Evolutionary conservation across 37 sponge, comb jelly and placozoan species (phyloP).

Genomic region (Lycopodina hypogea): DNA sequence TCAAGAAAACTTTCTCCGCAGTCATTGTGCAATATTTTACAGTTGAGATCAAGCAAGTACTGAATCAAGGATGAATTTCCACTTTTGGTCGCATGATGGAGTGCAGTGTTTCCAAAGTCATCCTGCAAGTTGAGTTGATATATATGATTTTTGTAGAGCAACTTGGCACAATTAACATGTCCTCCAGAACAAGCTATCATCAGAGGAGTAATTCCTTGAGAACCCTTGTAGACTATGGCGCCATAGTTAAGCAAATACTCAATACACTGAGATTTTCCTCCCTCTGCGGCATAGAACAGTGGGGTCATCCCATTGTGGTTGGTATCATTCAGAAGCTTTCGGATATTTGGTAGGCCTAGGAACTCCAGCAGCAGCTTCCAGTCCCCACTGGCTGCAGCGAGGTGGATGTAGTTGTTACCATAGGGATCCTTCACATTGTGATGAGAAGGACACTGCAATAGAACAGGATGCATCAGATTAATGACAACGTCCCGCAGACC

Average conservation of each 20-base stretch:
- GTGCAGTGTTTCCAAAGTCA: constrained; percentile 65
- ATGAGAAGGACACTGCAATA: not conserved
- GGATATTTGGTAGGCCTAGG: constrained; percentile 18
- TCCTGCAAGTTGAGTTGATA: constrained; percentile 57
- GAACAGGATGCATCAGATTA: constrained; percentile 8
- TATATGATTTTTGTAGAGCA: constrained; percentile 47
- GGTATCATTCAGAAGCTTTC: constrained; percentile 59
- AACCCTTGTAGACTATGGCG: constrained; percentile 67
- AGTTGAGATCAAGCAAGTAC: constrained; percentile 48
- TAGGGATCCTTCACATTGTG: constrained; percentile 20
- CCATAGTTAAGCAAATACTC: constrained; percentile 73
- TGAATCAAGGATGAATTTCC: constrained; percentile 42
- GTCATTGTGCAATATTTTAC: constrained; percentile 57
- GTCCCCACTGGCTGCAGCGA: constrained; percentile 59
- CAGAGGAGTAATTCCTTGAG: constrained; percentile 63
- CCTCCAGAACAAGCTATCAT: constrained; percentile 50
- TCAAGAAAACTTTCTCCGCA: constrained; percentile 69
- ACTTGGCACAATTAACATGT: constrained; percentile 30
- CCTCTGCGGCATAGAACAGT: constrained; percentile 60
- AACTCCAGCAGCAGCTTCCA: constrained; percentile 27
- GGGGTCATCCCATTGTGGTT: constrained; percentile 63
- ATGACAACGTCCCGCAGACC: constrained; percentile 18
- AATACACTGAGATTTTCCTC: constrained; percentile 56
- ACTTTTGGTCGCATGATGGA: constrained; percentile 64
- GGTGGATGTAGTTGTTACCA: constrained; percentile 63